Evolutionary conservation across 1,140 invertebrate genomes (phyloP), one percentile per base, ranked within the genome.

Genomic region (Ptiloglossa arizonensis): DNA sequence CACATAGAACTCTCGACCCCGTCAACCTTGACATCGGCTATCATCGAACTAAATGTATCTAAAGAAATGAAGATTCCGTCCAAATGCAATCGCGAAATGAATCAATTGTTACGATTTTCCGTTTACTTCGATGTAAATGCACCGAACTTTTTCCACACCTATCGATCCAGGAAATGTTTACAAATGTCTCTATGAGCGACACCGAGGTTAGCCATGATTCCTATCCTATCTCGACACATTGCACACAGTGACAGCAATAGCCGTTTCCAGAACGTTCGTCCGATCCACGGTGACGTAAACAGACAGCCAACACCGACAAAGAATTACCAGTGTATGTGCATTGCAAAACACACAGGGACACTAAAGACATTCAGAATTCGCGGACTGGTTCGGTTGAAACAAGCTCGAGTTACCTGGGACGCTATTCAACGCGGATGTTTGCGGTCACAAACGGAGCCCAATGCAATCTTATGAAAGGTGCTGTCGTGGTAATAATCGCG

Each of bases 381-480:
- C 17, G 56, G 29, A 57, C 27, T 35, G 32, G 6, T 8, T n/a
- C 19, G 27, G 19, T 27, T 15, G 29, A 19, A 59, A 32, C 54
- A 56, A 59, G 56, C 15, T 59, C 29, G 56, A 35, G 56, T 32
- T 59, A 32, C 17, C 29, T 6, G 56, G 19, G n/a, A 5, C 5
- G 48, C n/a, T 59, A 17, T n/a, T 32, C 27, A 35, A 32, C 56
- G 56, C 17, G 56, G 27, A 29, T 59, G 57, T 59, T 38, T 38
- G 57, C 57, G 57, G 29, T n/a, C 9, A 59, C 38, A 59, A 59
- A 59, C 17, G 19, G 17, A 35, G 57, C 32, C 19, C 19, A 6
- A 59, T 22, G 57, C 57, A 59, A 59, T 38, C 32, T 35, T 29
- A 35, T 38, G 57, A 59, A 59, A 38, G 29, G 19, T n/a, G 57